Evolutionary conservation across 2,888 invertebrate genomes (phyloP).

Genomic region (Erebia epiphron): DNA sequence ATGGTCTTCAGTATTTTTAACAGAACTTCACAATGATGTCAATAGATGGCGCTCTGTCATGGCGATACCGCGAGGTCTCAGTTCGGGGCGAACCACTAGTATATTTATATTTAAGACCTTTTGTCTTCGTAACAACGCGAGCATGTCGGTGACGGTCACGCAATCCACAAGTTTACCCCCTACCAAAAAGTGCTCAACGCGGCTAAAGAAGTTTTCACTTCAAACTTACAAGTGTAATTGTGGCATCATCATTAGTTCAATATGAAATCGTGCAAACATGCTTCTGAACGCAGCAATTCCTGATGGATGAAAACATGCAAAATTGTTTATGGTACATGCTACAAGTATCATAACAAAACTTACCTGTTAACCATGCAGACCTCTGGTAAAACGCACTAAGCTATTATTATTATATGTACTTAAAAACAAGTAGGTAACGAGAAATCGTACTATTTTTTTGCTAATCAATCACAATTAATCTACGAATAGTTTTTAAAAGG

Average conservation of each 20-base stretch:
- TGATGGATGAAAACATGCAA: constrained; percentile 11
- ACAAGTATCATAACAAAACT: constrained; percentile 15
- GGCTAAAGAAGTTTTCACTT: no score
- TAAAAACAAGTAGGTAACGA: neutral
- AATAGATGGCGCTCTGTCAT: no score
- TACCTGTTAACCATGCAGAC: constrained; percentile 18
- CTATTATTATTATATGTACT: neutral
- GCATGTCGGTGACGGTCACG: no score
- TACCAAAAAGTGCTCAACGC: no score
- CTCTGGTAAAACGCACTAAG: neutral
- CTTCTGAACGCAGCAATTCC: constrained; percentile 13
- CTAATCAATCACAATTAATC: neutral
- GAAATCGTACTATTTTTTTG: neutral
- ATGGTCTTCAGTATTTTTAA: no score
- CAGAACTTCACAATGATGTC: no score
- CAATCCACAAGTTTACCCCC: no score
- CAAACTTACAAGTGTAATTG: no score
- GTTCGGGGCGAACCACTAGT: no score
- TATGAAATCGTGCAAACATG: constrained; percentile 1
- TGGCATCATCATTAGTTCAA: neutral
- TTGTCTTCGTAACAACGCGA: no score
- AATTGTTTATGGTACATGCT: neutral
- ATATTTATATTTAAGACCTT: no score
- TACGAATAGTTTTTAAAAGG: neutral
- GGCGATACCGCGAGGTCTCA: no score